These are phyloP conservation scores for Nannospalax galili DNA, from an alignment of 2,113 vertebrate genomes.

Conservation along the genomic window DNA sequence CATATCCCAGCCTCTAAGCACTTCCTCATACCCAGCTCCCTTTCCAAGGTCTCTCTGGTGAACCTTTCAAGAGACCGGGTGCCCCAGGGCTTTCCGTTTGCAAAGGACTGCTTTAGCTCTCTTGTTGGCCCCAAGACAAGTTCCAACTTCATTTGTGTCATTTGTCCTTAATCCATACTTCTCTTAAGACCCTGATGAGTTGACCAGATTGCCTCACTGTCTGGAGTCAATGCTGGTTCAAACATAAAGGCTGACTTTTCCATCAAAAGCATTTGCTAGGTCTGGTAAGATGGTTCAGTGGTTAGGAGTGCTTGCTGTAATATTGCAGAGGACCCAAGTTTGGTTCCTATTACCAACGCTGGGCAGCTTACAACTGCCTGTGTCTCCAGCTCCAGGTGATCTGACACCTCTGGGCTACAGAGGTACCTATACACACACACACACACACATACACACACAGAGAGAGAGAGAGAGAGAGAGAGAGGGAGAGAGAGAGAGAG, in stretches of 20 bases:
- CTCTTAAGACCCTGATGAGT: conserved; percentile 47
- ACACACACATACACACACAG: no score
- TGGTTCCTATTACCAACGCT: neutral
- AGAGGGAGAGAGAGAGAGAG: no score
- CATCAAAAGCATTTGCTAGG: conserved; percentile 52
- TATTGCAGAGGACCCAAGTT: neutral
- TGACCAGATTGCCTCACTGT: neutral
- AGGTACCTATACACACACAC: no score
- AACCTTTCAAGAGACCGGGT: neutral
- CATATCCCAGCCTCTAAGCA: conserved; percentile 7
- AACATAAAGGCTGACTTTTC: neutral
- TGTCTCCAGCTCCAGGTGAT: neutral
- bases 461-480: no score
- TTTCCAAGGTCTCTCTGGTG: conserved; percentile 24
- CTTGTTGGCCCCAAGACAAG: neutral
- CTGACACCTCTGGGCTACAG: neutral
- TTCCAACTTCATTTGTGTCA: neutral
- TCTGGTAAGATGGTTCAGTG: neutral
- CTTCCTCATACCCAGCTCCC: neutral
- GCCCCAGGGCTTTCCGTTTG: neutral
- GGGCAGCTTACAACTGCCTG: neutral
- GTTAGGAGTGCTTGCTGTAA: neutral
- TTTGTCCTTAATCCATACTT: conserved; percentile 56
- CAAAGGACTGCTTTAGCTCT: neutral
- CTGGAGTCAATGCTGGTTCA: conserved; percentile 44